Percentiles rank a stretch among this genome's conserved stretches.
phyloP scores from a whole-genome alignment of 2,113 vertebrate genomes.

The Oophaga pumilio region DNA sequence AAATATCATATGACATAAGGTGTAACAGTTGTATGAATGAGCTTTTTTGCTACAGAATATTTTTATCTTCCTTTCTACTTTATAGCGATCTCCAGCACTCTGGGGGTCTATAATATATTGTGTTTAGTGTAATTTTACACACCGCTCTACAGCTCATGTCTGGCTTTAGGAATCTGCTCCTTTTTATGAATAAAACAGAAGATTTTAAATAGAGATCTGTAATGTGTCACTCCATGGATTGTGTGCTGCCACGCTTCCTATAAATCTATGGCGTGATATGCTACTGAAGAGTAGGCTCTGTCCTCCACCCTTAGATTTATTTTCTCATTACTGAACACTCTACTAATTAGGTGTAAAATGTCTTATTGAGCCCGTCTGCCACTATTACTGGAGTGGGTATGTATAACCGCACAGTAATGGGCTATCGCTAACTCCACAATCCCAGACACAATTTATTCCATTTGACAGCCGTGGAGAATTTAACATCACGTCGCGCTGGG shows the following conservation, averaged over 20 bases:
- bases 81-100: background rate
- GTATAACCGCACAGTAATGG: background rate
- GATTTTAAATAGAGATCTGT: background rate
- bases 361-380: background rate
- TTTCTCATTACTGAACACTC: constrained; percentile 11
- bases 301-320: background rate
- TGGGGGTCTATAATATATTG: background rate
- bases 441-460: constrained; percentile 21
- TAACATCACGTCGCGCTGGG: constrained; percentile 21
- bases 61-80: no score
- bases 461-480: constrained; percentile 43
- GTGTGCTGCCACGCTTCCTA: background rate
- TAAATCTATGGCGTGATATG: background rate
- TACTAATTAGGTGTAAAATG: constrained; percentile 39
- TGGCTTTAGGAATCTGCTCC: background rate
- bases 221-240: background rate
- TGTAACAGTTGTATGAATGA: background rate
- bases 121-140: background rate
- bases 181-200: background rate
- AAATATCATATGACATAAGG: background rate
- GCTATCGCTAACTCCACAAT: constrained; percentile 19
- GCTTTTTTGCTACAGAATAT: no score
- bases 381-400: background rate
- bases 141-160: background rate
- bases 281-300: background rate